A percentile compares a stretch with the other conserved stretches of the same genome.
phyloP scores from a whole-genome alignment of 2,888 invertebrate species.

The Pyralis farinalis region DNA sequence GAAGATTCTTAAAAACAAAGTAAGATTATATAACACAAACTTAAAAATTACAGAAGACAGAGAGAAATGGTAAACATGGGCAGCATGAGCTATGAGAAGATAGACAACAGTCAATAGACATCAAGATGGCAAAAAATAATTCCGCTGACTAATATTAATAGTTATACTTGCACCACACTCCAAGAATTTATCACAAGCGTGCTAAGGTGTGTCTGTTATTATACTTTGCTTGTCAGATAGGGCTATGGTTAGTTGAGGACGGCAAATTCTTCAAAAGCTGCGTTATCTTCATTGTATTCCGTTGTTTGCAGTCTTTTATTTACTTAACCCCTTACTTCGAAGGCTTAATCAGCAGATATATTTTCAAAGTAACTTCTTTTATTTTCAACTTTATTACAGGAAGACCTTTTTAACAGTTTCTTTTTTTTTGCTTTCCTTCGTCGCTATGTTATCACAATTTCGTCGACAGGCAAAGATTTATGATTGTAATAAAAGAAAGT shows the following conservation, averaged over 20 bases:
- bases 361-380: slow-evolving; percentile 4
- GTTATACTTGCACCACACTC: slow-evolving; percentile 29
- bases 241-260: slow-evolving; percentile 44
- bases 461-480: not conserved
- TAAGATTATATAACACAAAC: too few species aligned
- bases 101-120: too few species aligned
- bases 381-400: not conserved
- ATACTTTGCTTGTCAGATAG: slow-evolving; percentile 63
- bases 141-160: too few species aligned
- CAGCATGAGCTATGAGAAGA: too few species aligned
- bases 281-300: slow-evolving; percentile 34
- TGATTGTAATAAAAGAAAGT: not conserved
- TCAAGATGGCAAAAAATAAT: too few species aligned
- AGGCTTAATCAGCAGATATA: slow-evolving; percentile 4
- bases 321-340: slow-evolving; percentile 7
- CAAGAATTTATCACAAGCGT: slow-evolving; percentile 54
- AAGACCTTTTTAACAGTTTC: not conserved
- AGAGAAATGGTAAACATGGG: too few species aligned
- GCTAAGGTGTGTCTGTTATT: slow-evolving; percentile 63
- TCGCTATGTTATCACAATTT: not conserved
- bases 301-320: slow-evolving; percentile 17
- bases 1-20: too few species aligned
- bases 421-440: not conserved
- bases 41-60: too few species aligned
- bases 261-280: slow-evolving; percentile 36